Percentiles rank a stretch among this genome's conserved stretches.
Evolutionary conservation across 2,113 vertebrate genomes (phyloP).

Genomic region (Tylochromis polylepis): DNA sequence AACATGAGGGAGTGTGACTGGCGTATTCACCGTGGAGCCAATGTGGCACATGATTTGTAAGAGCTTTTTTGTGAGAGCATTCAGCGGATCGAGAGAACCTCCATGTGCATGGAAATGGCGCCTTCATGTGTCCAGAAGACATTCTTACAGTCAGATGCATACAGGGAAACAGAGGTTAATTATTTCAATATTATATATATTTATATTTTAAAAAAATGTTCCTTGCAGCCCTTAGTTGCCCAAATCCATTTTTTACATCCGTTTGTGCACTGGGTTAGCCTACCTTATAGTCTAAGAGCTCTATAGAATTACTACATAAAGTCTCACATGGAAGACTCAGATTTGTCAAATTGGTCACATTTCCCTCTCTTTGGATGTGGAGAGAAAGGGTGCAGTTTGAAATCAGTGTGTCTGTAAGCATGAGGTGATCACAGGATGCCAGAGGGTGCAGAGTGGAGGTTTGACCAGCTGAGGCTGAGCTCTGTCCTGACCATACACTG

Average conservation of each 20-base stretch:
- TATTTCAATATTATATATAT: not conserved
- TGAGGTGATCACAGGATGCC: not conserved
- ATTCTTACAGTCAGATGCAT: not conserved
- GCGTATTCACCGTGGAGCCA: not conserved
- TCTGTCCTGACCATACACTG: not conserved
- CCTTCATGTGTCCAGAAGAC: slow-evolving; percentile 50
- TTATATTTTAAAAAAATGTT: no score
- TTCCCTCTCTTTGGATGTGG: not conserved
- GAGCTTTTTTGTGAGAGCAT: not conserved
- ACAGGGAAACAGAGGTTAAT: not conserved
- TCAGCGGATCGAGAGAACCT: not conserved
- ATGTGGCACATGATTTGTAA: not conserved
- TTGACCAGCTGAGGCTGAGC: not conserved
- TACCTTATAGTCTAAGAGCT: not conserved
- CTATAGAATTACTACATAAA: not conserved
- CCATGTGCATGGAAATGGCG: slow-evolving; percentile 48
- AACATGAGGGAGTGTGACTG: not conserved
- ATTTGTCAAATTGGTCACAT: not conserved
- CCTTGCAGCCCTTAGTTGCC: not conserved
- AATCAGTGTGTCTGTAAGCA: not conserved
- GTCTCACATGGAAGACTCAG: not conserved
- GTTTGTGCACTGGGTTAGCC: not conserved
- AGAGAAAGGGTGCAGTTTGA: not conserved
- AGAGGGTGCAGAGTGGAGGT: not conserved
- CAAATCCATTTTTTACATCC: not conserved